Evolutionary conservation across 2,888 invertebrate genomes (phyloP), one percentile per base, ranked within the genome.

Genomic region (Drosophila kambysellisi): DNA sequence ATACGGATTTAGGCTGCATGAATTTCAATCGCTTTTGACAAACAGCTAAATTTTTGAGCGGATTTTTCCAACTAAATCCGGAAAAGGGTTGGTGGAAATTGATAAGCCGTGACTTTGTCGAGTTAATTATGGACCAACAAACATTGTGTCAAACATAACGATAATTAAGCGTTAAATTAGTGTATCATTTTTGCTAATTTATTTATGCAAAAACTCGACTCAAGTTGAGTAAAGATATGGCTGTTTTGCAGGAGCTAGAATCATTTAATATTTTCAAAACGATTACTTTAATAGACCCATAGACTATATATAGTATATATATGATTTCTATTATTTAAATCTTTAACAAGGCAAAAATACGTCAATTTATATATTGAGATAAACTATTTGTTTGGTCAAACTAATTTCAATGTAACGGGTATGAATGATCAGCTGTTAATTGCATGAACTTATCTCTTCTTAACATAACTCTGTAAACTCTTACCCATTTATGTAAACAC

Each of bases 1-100:
- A 15, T 48, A 43, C 57, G 61, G 52, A 61, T 54, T 76, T 56
- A 30, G 62, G 5, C 29, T 50, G 53, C 50, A 59, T 52, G 64
- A 52, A 52, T 74, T 64, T 64, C 37, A 63, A 58, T 20, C 35
- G 68, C 39, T 20, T 61, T 68, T 62, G n/a, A 32, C 33, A 52
- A 29, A 56, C 59, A 63, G 50, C 35, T 33, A 52, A 39, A 48
- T 61, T 62, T 62, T 58, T 53, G 33, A 60, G 43, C 12, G 61
- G 30, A 60, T 51, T 50, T 51, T 30, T 30, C 32, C 25, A 68
- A 41, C 56, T 54, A 35, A 69, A 29, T 20, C 37, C 7, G 50
- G 3, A 3, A 39, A 25, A 20, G 20, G n/a, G 12, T 29, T 43
- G 29, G 17, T 4, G 25, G 5, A 25, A 30, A 33, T 41, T 52